Percentiles rank a stretch among this genome's conserved stretches.
phyloP scores from a whole-genome alignment of 2,888 invertebrate genomes.

The Acanthosepion pharaonis region DNA sequence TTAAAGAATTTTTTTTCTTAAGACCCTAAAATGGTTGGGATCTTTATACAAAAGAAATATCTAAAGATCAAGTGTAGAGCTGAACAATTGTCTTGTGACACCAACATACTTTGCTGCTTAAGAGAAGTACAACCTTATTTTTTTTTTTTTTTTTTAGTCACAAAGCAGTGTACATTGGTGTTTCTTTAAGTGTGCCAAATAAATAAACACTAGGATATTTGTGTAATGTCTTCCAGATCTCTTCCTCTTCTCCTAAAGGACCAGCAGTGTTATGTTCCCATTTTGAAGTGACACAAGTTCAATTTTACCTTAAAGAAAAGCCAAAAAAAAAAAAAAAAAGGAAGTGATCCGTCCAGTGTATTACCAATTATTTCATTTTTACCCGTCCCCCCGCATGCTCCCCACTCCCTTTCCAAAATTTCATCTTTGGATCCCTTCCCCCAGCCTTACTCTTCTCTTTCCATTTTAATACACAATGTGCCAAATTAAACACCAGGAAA shows the following conservation, averaged over 20 bases:
- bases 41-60: too few species aligned
- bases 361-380: background rate
- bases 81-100: too few species aligned
- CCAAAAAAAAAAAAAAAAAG: background rate
- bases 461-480: background rate
- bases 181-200: too few species aligned
- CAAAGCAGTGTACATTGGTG: too few species aligned
- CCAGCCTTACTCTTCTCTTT: background rate
- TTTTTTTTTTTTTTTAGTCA: too few species aligned
- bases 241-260: background rate
- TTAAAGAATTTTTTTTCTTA: too few species aligned
- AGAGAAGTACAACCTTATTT: too few species aligned
- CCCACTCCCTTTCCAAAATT: background rate
- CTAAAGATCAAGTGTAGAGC: too few species aligned
- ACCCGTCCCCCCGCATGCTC: background rate
- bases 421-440: background rate
- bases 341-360: constrained; percentile 8
- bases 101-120: too few species aligned
- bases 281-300: background rate
- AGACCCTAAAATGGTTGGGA: too few species aligned
- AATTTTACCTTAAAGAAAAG: background rate
- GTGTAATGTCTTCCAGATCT: too few species aligned
- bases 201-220: too few species aligned
- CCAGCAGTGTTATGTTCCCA: background rate
- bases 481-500: background rate